Conservation (phyloP, 2,797 vertebrate species). For the Leucoraja ocellata region DNA sequence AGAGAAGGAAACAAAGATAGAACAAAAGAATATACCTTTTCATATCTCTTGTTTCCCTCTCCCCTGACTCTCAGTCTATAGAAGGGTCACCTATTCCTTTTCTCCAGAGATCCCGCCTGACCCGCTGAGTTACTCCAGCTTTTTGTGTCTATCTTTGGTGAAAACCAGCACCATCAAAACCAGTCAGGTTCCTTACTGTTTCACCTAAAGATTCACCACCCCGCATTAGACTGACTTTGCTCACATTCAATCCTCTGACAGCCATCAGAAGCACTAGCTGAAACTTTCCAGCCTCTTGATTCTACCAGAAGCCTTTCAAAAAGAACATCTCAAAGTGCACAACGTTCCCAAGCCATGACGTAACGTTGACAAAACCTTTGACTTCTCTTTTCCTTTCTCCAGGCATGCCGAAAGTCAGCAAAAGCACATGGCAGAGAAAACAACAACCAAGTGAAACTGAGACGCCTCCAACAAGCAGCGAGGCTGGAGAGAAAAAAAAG, state of each 20-base stretch:
- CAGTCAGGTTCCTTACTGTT: neutral
- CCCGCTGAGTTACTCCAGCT: no score
- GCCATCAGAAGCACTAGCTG: neutral
- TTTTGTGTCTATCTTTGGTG: no score
- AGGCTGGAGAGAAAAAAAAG: constrained; percentile 53
- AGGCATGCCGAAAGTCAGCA: constrained; percentile 98
- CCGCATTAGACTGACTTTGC: neutral
- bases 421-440: constrained; percentile 96
- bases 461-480: constrained; percentile 45
- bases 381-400: constrained; percentile 40
- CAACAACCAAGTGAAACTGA: constrained; percentile 76
- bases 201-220: no score
- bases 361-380: neutral
- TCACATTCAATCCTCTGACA: no score
- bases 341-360: neutral
- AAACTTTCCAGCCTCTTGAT: neutral
- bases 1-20: no score
- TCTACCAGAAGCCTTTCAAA: neutral
- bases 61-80: no score
- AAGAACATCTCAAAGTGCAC: neutral
- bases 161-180: no score
- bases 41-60: no score
- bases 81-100: no score
- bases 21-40: no score
- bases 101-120: no score